Evolutionary conservation across 1,140 invertebrate genomes (phyloP), one percentile per base, ranked within the genome.

Genomic region (Palaemon carinicauda): DNA sequence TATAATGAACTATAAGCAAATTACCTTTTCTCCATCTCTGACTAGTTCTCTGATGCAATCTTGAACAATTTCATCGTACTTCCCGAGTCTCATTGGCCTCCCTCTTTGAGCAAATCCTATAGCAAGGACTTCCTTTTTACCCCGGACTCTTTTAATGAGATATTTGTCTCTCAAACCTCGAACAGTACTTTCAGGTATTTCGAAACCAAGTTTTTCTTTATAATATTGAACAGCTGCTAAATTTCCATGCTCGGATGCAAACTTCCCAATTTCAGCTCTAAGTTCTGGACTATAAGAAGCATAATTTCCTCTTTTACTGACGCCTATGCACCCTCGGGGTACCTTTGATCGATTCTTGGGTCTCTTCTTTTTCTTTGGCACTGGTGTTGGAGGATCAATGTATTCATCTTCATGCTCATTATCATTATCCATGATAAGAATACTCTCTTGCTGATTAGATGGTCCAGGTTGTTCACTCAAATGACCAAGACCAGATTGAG

Each of bases 111-210:
- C 90, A 89, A 91, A 91, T 3, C 91, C 91, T 17, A 92, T 88
- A 50, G 90, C 90, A 19, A 90, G 90, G 10, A 91, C 91, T 85
- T 91, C 90, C 51, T 90, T 88, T 65, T 90, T 86, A 17, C 85
- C 88, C 33, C 88, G 60, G 3, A 89, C 87, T 79, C 90, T 89
- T 74, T 91, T 91, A 24, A 89, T 89, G 27, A 91, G 71, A 80
- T 91, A 92, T 80, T 91, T 91, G 81, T 92, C 90, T 87, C 90
- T 90, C 21, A 92, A 84, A 17, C 91, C 91, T 50, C 91, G 89
- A 14, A 91, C 90, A 24, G 91, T 92, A 79, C 91, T 92, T 83
- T 91, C 91, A 3, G 91, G 91, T 56, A 92, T 89, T n/a, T 91
- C 90, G 80, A 90, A 89, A 17, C 90, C 91, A 4, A 91, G 89